Conservation (phyloP, 2,113 vertebrate species). For the Empidonax alnorum region DNA sequence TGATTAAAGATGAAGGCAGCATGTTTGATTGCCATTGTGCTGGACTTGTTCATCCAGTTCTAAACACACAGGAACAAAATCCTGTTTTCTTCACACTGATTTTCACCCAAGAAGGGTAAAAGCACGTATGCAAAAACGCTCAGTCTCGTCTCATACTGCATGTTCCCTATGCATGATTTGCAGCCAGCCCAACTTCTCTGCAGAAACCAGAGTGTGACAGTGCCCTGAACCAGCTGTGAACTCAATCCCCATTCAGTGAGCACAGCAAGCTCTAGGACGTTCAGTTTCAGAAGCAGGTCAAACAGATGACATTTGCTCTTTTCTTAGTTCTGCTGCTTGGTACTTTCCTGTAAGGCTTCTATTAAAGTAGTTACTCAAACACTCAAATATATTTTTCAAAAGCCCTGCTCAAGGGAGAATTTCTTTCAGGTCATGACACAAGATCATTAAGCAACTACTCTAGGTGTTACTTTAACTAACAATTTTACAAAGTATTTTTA, state of each 20-base stretch:
- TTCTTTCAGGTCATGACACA: neutral
- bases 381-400: neutral
- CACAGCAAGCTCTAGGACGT: neutral
- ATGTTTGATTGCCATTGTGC: neutral
- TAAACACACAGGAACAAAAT: neutral
- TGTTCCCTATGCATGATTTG: neutral
- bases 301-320: neutral
- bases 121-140: neutral
- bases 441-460: neutral
- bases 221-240: neutral
- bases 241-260: neutral
- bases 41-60: neutral
- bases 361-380: neutral
- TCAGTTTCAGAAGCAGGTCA: neutral
- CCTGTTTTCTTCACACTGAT: neutral
- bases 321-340: neutral
- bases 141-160: neutral
- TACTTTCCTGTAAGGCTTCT: neutral
- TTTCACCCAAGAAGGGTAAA: neutral
- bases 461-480: neutral
- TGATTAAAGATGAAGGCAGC: neutral
- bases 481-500: neutral
- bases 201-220: accelerated
- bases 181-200: neutral
- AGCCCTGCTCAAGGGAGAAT: neutral